A percentile compares a stretch with the other conserved stretches of the same genome.
phyloP scores from a whole-genome alignment of 1,140 invertebrate species.

The Drosophila setifemur region DNA sequence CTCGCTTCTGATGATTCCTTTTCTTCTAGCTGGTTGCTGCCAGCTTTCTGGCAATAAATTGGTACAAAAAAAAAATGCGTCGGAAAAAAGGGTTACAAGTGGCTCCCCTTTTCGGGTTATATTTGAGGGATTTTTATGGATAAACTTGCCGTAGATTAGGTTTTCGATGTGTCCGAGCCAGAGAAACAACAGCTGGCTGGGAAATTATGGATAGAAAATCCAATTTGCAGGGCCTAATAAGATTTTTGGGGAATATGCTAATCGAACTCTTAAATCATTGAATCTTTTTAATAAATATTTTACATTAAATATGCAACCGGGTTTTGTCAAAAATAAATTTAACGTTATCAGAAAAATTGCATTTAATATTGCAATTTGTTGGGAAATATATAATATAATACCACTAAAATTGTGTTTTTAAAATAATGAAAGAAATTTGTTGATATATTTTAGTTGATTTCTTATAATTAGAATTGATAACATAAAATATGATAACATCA shows the following conservation, averaged over 20 bases:
- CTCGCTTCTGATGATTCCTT: conserved; percentile 7
- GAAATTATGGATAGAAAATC: conserved; percentile 32
- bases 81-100: conserved; percentile 56
- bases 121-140: conserved; percentile 38
- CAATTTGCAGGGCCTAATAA: conserved; percentile 4
- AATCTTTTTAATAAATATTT: not conserved
- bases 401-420: too few relatives aligned
- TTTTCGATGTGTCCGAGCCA: conserved; percentile 1
- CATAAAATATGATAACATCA: too few relatives aligned
- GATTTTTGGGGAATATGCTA: not conserved
- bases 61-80: conserved; percentile 20
- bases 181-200: conserved; percentile 28
- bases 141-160: conserved; percentile 33
- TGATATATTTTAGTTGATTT: too few relatives aligned
- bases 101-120: conserved; percentile 28
- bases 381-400: too few relatives aligned
- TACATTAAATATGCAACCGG: too few relatives aligned
- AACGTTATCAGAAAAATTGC: too few relatives aligned
- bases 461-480: too few relatives aligned
- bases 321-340: too few relatives aligned
- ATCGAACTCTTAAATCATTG: too few relatives aligned
- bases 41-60: conserved; percentile 64
- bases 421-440: too few relatives aligned
- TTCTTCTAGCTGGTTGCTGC: conserved; percentile 41
- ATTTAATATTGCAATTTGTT: too few relatives aligned